phyloP scores from a whole-genome alignment of 2,113 vertebrate genomes.

The Agapornis roseicollis region DNA sequence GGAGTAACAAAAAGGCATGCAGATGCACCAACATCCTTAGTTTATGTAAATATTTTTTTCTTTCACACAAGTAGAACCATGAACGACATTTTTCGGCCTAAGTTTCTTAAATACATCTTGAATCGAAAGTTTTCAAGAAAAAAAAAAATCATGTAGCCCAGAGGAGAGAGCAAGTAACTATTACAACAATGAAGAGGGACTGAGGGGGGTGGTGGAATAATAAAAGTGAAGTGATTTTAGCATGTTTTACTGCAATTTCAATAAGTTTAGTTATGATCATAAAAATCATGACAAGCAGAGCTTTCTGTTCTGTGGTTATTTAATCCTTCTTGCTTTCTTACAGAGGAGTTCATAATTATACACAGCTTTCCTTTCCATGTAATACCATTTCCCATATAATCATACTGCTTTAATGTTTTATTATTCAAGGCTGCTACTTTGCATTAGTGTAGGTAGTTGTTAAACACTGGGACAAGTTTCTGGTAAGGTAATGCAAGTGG shows the following conservation, averaged over 20 bases:
- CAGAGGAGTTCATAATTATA: neutral
- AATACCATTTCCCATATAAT: neutral
- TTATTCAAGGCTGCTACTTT: neutral
- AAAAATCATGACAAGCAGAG: neutral
- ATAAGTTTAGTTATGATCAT: neutral
- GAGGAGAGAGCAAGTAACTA: neutral
- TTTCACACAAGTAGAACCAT: neutral
- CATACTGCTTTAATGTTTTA: neutral
- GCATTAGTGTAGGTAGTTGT: rapidly evolving
- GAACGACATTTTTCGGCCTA: neutral
- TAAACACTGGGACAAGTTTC: neutral
- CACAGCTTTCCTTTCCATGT: neutral
- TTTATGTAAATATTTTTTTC: neutral
- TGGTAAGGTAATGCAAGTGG: neutral
- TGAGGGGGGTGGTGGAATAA: neutral
- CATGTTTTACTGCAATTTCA: constrained; percentile 2
- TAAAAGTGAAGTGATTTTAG: neutral
- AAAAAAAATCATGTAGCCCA: neutral
- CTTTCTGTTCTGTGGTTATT: neutral
- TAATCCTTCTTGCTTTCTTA: neutral
- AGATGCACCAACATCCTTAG: neutral
- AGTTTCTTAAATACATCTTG: neutral
- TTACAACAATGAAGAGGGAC: neutral
- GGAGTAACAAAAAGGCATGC: neutral
- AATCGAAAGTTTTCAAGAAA: neutral